Evolutionary conservation across 2,888 invertebrate species (phyloP).

Genomic region (Tiphia femorata): DNA sequence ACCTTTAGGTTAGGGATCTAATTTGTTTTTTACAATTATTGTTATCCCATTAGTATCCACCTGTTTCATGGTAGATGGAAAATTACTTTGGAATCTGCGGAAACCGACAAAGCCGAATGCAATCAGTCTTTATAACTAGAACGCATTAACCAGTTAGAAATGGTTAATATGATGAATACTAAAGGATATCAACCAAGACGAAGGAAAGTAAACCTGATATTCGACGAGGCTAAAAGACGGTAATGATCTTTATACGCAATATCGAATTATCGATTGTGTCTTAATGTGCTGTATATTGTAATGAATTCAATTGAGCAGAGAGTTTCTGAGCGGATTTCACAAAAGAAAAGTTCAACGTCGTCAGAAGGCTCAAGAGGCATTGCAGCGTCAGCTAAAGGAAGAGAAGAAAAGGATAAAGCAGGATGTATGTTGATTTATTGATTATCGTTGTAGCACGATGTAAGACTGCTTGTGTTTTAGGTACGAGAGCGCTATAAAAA

Average conservation of each 20-base stretch:
- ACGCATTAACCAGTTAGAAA: no score
- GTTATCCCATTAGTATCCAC: no score
- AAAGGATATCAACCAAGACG: no score
- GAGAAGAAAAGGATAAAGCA: conserved; percentile 82
- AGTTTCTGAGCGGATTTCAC: conserved; percentile 84
- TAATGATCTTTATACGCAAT: conserved; percentile 55
- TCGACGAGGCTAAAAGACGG: conserved; percentile 75
- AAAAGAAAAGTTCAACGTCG: conserved; percentile 84
- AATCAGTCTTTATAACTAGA: no score
- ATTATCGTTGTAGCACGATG: neutral
- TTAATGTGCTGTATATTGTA: neutral
- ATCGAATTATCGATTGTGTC: neutral
- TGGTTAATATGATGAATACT: no score
- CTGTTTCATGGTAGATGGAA: no score
- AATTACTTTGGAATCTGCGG: no score
- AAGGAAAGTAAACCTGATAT: conserved; percentile 72
- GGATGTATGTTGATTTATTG: conserved; percentile 72
- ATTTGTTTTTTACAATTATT: no score
- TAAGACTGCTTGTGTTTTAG: conserved; percentile 60
- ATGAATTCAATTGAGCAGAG: conserved; percentile 71
- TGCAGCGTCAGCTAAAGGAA: conserved; percentile 79
- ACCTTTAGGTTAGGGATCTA: no score
- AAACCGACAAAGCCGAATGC: no score
- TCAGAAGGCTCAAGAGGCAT: conserved; percentile 80
- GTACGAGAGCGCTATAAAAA: conserved; percentile 78